Conservation (phyloP, 2,888 invertebrate species). For the Drosophila vallismaia region DNA sequence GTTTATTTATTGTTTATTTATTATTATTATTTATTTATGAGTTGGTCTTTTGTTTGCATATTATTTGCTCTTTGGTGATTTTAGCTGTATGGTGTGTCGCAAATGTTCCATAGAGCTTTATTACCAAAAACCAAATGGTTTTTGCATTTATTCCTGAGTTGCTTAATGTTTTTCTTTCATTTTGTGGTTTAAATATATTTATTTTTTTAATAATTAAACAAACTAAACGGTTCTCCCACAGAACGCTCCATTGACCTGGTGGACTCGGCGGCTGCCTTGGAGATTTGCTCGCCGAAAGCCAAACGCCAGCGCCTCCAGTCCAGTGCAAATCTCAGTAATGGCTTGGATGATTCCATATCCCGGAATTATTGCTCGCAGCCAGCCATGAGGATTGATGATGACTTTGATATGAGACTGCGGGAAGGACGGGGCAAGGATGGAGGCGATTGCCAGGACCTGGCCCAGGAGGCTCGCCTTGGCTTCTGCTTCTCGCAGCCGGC, state of each 20-base stretch:
- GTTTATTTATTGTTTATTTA: neutral
- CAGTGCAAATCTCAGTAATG: slow-evolving; percentile 70
- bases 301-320: slow-evolving; percentile 83
- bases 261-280: slow-evolving; percentile 79
- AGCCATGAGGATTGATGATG: slow-evolving; percentile 65
- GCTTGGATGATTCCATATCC: slow-evolving; percentile 82
- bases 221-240: slow-evolving; percentile 33
- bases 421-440: slow-evolving; percentile 23
- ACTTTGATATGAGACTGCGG: slow-evolving; percentile 46
- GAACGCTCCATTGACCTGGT: slow-evolving; percentile 82
- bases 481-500: slow-evolving; percentile 95
- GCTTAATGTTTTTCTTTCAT: slow-evolving; percentile 35
- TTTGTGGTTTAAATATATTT: neutral
- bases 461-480: slow-evolving; percentile 84
- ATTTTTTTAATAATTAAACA: too few relatives aligned
- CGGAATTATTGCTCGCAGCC: slow-evolving; percentile 84
- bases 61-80: slow-evolving; percentile 89
- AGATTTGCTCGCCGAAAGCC: slow-evolving; percentile 81
- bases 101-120: slow-evolving; percentile 88
- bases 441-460: slow-evolving; percentile 63
- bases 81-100: slow-evolving; percentile 88
- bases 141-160: slow-evolving; percentile 63
- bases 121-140: slow-evolving; percentile 88
- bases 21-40: slow-evolving; percentile 17
- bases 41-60: slow-evolving; percentile 68